Evolutionary conservation across 2,113 vertebrate species (phyloP), one percentile per base, ranked within the genome.

Genomic region (Callocephalon fimbriatum): DNA sequence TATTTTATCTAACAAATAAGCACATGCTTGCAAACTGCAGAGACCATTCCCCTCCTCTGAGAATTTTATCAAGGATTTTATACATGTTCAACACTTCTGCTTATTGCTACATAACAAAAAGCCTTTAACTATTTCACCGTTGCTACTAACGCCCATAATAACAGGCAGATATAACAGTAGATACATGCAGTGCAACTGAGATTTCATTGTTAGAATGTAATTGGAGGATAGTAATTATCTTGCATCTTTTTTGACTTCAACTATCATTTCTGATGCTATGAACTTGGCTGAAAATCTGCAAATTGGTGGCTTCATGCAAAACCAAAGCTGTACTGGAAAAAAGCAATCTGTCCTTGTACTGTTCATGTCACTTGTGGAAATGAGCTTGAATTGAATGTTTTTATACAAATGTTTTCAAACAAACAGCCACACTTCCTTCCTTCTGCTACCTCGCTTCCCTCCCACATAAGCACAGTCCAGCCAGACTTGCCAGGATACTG

Each of bases 41-140:
- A 74, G 56, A 86, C 22, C 10, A 26, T 51, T 90, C 15, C 22
- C 2, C 14, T 94, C 70, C 58, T 92, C 61, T 81, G 65, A 94
- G 79, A 95, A 88, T 95, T 74, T 95, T 94, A 66, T 87, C 50
- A 90, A 67, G 35, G 45, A 25, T 92, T 22, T 44, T 80, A 26
- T 85, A 44, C 37, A 25, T 65, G 59, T 88, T 93, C 85, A 88
- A 68, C 38, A 71, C 50, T 93, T 78, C 48, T 81, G 44, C 68
- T 86, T 88, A 82, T 45, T 1, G 1, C 66, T 62, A 9, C 35
- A 73, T 68, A 44, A 82, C 35, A 77, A 58, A 86, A 87, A 87
- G 23, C 47, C 47, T 86, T 91, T 78, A 79, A 93, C 56, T 94
- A 66, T 78, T 95, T 66, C 5, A 3, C 47, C 31, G 23, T 80